Evolutionary conservation across 37 sponge, comb jelly and placozoan genomes (phyloP).

Genomic region (Lycopodina hypogea): DNA sequence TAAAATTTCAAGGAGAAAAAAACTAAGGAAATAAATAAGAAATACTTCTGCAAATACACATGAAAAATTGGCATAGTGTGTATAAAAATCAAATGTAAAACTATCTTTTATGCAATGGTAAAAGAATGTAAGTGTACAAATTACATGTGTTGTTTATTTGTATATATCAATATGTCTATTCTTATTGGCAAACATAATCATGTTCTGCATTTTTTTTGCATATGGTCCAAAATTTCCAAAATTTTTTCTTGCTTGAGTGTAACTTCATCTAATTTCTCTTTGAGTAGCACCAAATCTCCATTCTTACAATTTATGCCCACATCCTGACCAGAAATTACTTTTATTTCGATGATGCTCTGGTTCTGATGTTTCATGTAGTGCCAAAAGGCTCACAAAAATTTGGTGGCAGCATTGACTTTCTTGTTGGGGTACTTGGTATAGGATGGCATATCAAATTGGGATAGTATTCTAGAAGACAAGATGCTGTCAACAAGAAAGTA

Average conservation of each 20-base stretch:
- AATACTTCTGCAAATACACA: too few relatives aligned
- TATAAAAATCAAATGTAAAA: too few relatives aligned
- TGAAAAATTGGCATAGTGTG: too few relatives aligned
- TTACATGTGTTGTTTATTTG: too few relatives aligned
- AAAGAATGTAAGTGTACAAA: too few relatives aligned
- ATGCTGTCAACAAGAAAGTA: slow-evolving; percentile 38
- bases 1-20: too few relatives aligned
- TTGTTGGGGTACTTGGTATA: slow-evolving; percentile 43
- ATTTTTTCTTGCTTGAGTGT: slow-evolving; percentile 5
- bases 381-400: slow-evolving; percentile 38
- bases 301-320: not conserved
- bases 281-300: not conserved
- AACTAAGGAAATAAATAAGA: too few relatives aligned
- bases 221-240: not conserved
- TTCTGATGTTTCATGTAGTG: slow-evolving; percentile 27
- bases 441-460: not conserved
- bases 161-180: too few relatives aligned
- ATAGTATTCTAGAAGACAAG: slow-evolving; percentile 22
- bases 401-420: not conserved
- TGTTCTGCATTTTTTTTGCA: not conserved
- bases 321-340: not conserved
- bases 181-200: not conserved
- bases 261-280: slow-evolving; percentile 17
- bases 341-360: not conserved
- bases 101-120: too few relatives aligned